Conservation (phyloP, 2,888 invertebrate species). For the Oscheius sp. region DNA sequence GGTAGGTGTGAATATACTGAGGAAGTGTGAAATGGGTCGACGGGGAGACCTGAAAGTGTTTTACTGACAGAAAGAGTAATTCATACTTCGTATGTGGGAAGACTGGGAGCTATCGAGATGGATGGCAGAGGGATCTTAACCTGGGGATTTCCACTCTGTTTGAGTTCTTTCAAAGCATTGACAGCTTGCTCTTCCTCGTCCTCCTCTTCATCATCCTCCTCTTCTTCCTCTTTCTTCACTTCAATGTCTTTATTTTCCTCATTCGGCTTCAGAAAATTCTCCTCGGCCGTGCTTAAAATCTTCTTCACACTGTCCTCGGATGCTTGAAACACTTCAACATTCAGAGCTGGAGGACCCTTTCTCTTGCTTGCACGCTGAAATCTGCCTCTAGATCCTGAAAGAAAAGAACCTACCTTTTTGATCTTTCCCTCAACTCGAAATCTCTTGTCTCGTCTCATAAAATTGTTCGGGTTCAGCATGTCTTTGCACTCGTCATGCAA, state of each 20-base stretch:
- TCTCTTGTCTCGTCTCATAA: conserved; percentile 24
- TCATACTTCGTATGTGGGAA: neutral
- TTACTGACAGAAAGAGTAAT: no score
- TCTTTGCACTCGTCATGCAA: conserved; percentile 17
- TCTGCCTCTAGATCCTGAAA: neutral
- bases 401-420: neutral
- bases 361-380: neutral
- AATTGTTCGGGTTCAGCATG: conserved; percentile 3
- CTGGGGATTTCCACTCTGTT: neutral
- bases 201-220: neutral
- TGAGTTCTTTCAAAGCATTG: neutral
- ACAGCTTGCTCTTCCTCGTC: neutral
- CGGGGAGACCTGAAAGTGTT: no score
- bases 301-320: neutral
- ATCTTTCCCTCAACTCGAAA: conserved; percentile 13
- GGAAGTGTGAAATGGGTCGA: no score
- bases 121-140: neutral
- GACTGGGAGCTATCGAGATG: neutral
- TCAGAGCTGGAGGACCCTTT: neutral
- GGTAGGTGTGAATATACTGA: no score
- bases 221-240: neutral
- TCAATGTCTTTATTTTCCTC: neutral
- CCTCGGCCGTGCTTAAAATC: no score
- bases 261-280: neutral
- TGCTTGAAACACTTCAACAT: neutral